Conservation (phyloP, 2,113 vertebrate genomes). For the Silurus meridionalis region DNA sequence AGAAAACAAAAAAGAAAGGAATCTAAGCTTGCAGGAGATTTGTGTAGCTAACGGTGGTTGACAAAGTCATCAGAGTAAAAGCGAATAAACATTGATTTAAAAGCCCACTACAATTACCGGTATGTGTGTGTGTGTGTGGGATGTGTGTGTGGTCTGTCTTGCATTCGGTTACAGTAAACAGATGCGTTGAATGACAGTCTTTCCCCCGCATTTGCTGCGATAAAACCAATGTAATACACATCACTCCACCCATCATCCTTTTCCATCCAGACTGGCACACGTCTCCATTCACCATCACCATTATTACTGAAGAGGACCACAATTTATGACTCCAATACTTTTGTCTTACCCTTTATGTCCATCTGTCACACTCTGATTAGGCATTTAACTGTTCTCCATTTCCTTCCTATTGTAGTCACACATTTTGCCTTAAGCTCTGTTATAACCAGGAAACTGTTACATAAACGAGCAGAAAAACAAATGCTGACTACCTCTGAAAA, state of each 20-base stretch:
- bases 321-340: conserved; percentile 60
- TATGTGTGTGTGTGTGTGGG: conserved; percentile 14
- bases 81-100: conserved; percentile 40
- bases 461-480: background rate
- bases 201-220: conserved; percentile 17
- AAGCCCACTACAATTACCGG: conserved; percentile 43
- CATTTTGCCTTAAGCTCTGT: conserved; percentile 18
- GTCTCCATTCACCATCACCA: conserved; percentile 20
- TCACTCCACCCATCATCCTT: conserved; percentile 63
- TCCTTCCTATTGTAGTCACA: conserved; percentile 14
- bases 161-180: conserved; percentile 36
- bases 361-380: conserved; percentile 39
- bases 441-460: background rate
- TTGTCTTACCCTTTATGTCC: conserved; percentile 9
- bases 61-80: conserved; percentile 36
- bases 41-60: background rate
- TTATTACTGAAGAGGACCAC: conserved; percentile 66
- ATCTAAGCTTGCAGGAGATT: conserved; percentile 7
- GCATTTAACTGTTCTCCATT: background rate
- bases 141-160: conserved; percentile 40
- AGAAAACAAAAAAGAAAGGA: conserved; percentile 19
- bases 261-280: conserved; percentile 44
- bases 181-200: conserved; percentile 35
- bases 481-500: background rate
- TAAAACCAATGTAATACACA: conserved; percentile 64